phyloP scores from a whole-genome alignment of 2,113 vertebrate genomes.

The Pterocles burchelli region DNA sequence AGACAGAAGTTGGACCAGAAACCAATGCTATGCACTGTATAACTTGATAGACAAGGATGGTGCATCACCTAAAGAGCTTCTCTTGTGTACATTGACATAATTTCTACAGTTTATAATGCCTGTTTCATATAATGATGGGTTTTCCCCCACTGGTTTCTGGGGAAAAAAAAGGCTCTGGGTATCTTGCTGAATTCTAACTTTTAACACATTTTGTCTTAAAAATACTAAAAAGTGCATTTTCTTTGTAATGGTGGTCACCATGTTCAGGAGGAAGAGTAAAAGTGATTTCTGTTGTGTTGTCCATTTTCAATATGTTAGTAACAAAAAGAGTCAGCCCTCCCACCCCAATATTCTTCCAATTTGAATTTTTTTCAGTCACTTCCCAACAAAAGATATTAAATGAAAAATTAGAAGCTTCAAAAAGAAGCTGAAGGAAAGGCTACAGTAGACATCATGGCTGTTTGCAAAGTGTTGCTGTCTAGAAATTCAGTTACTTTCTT shows the following conservation, averaged over 20 bases:
- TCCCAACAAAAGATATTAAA: background rate
- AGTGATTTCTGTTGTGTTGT: background rate
- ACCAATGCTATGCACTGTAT: rapidly evolving
- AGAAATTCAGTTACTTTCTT: background rate
- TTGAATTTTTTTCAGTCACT: background rate
- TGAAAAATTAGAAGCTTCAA: background rate
- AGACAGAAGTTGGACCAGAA: background rate
- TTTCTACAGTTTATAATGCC: background rate
- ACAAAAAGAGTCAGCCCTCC: background rate
- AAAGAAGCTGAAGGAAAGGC: background rate
- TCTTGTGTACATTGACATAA: background rate
- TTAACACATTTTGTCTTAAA: background rate
- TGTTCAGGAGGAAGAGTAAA: background rate
- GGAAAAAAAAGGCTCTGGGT: background rate
- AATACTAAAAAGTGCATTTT: background rate
- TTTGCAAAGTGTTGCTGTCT: background rate
- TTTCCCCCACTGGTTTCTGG: background rate
- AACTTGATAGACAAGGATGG: background rate
- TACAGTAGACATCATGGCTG: background rate
- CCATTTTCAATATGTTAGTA: background rate
- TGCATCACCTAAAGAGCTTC: background rate
- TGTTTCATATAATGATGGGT: background rate
- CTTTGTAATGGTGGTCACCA: background rate
- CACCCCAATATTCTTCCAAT: background rate
- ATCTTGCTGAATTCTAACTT: background rate